A percentile compares a stretch with the other conserved stretches of the same genome.
Evolutionary conservation across 2,797 vertebrate species (phyloP).

Genomic region (Myotis findleyi): DNA sequence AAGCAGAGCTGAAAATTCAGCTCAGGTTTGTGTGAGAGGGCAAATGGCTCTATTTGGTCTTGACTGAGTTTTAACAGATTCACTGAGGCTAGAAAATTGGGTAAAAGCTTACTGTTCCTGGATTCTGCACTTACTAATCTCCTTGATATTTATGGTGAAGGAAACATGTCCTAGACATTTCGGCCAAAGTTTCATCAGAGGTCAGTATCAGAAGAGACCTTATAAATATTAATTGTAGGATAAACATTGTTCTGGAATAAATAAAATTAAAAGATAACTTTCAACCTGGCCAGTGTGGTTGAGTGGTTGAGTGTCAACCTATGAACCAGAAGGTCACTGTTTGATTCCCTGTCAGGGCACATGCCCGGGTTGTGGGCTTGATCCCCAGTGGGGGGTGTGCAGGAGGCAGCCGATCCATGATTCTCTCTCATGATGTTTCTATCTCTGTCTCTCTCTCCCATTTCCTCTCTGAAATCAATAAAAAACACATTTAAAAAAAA

Average conservation of each 20-base stretch:
- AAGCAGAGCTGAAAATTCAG: slow-evolving; percentile 81
- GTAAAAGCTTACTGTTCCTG: slow-evolving; percentile 75
- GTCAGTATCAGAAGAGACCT: neutral
- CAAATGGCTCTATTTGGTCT: slow-evolving; percentile 82
- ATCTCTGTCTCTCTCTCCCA: no score
- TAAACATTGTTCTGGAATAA: neutral
- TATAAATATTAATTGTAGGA: neutral
- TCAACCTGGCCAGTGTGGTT: no score
- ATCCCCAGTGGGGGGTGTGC: no score
- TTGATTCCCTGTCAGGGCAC: no score
- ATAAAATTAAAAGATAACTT: neutral
- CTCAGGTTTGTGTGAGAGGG: slow-evolving; percentile 81
- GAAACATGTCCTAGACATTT: slow-evolving; percentile 49
- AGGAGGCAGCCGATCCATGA: no score
- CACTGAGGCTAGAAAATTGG: slow-evolving; percentile 81
- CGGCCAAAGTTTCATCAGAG: neutral
- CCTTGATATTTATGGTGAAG: slow-evolving; percentile 74
- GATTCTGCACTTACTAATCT: slow-evolving; percentile 78
- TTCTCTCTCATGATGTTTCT: no score
- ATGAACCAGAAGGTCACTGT: no score
- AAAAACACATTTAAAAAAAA: no score
- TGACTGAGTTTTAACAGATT: slow-evolving; percentile 78
- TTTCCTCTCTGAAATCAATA: no score
- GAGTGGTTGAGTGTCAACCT: no score
- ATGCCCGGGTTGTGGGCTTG: no score